Evolutionary conservation across 2,888 invertebrate species (phyloP), one percentile per base, ranked within the genome.

Genomic region (Drosophila sordidapex): DNA sequence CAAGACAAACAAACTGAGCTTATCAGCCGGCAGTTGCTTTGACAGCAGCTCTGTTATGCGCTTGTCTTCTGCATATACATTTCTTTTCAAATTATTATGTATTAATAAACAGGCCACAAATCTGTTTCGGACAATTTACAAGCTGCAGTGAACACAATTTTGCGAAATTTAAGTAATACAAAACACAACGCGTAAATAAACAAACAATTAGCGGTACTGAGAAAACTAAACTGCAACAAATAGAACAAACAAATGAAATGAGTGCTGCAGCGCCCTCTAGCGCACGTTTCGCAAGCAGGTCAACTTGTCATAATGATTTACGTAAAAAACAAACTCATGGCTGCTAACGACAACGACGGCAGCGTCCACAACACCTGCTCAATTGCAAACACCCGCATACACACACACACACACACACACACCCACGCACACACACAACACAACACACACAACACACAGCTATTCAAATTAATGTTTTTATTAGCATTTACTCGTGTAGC

Each of bases 241-340:
- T 21, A 27, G 33, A 29, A 29, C 53, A 60, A 76, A 15, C 25
- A 35, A 57, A 57, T 40, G 21, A 33, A 46, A 57, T 40, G 43
- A 51, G 48, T 52, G 43, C 57, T 53, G 54, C 52, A 65, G 62
- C 80, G 64, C 65, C 73, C 71, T 69, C 71, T 68, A 70, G 70
- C 51, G 71, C 48, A 58, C 54, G 57, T 72, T 76, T 84, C 70
- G 70, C 74, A 89, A 85, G 75, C 85, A 69, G 89, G 89, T 85
- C 85, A 89, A 80, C 89, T 89, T 89, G 89, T 89, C 84, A 85
- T 77, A 76, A 84, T 84, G 84, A 84, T 83, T 89, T 79, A 87
- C 79, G 76, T 76, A 67, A 21, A 21, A 46, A 43, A 43, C 11
- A 46, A 21, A 46, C 25, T 8, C 15, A 46, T 4, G 15, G 25